Base-by-base conservation (phyloP, 2,113 vertebrate species). In the Bufo bufo region DNA sequence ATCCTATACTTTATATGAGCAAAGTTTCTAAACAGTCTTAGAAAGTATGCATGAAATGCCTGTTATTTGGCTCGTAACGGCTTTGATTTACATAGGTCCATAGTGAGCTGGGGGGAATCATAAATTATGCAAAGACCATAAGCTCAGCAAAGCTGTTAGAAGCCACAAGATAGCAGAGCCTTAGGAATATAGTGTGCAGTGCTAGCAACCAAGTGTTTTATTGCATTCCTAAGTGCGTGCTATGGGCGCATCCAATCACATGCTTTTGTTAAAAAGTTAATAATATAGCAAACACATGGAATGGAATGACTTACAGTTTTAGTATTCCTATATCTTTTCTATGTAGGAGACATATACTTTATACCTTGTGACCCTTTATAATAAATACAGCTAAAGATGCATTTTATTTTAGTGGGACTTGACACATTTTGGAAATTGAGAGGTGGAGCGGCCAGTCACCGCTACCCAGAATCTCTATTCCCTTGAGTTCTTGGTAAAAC, bases 81-180 rank as follows among this genome's bases (percentile, higher is more conserved):
- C 77, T 80, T 54, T 87, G 85, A 87, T 87, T 87, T 86, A 86
- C 77, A 86, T 54, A 80, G 61, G 59, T 87, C 71, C 77, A 80
- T 43, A 54, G 77, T 81, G 77, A 79, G 85, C 63, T 58, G 77
- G 52, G 85, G 33, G 58, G 49, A 81, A 87, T 80, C 63, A 23
- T 87, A 80, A 80, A 87, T 87, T 87, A 87, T 71, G 23, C 61
- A 80, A 6, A 66, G 52, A 69, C 33, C 75, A 80, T 69, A 86
- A 56, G 75, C 75, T 78, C 7, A 59, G 16, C 59, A 20, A 58
- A 85, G 84, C 54, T 77, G 47, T 61, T 79, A 87, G 77, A 87
- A 80, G 66, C 85, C 50, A 58, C 77, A 80, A 43, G 19, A 78
- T 54, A 79, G 49, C 47, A 87, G 45, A 87, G n/a, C 77, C 58